Base-by-base conservation (phyloP, 2,113 vertebrate species). In the Percina caprodes region DNA sequence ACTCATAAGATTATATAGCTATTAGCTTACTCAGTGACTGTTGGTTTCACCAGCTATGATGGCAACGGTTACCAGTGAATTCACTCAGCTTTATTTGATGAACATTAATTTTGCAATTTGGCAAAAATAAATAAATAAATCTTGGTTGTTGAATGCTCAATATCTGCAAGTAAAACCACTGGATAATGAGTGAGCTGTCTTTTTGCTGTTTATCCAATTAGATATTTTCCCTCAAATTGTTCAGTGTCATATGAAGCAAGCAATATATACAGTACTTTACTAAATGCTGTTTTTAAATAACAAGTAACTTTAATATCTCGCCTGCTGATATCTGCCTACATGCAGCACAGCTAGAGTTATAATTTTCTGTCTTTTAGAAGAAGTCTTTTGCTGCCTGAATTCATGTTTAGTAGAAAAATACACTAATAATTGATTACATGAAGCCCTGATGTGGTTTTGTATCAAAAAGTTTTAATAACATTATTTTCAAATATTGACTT, bases 391-490 rank as follows among this genome's bases (percentile, higher is more conserved):
- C 19, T 23, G 14, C 26, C 33, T 55, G 24, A 9, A 3, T 46
- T 83, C 23, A 30, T 26, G 23, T 69, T 71, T 16, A 45, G 5
- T 39, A 6, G 60, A 48, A 79, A 76, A 71, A 67, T 54, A 49
- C 35, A 15, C 33, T 84, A 66, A 75, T 68, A 70, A 76, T 49
- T n/a, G 58, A 46, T 79, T 55, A 46, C 65, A 56, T 5, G 1
- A 9, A 63, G 72, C 55, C 42, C 75, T 69, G 35, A 71, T 82
- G 83, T 79, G 80, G 59, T 61, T 86, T 77, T 79, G 58, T 79
- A 60, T 81, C 30, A 30, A 30, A 30, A 30, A 30, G 30, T 30
- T 30, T 30, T 45, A 39, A 26, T 80, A 85, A 80, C 69, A 35
- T 35, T 35, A 35, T 35, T 35, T 35, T 35, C 33, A 35, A 35